Evolutionary conservation across 1,140 invertebrate genomes (phyloP).

Genomic region (Drosophila nikananu): DNA sequence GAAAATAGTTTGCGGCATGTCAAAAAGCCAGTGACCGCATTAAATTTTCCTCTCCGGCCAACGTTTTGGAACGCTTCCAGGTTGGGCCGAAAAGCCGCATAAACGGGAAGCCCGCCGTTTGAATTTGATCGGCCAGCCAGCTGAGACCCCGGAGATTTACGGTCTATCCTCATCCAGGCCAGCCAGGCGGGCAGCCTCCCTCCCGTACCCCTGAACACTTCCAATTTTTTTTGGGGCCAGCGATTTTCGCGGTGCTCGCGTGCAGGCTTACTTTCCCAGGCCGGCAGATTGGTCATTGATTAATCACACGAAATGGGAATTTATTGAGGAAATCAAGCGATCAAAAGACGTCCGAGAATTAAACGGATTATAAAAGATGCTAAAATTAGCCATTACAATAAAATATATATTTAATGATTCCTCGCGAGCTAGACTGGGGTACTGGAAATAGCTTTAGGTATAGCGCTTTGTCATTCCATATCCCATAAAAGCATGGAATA

Average conservation of each 20-base stretch:
- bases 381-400: slow-evolving; percentile 44
- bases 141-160: slow-evolving; percentile 51
- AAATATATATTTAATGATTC: slow-evolving; percentile 1
- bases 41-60: slow-evolving; percentile 58
- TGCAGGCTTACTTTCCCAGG: slow-evolving; percentile 19
- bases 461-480: neutral
- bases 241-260: slow-evolving; percentile 9
- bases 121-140: slow-evolving; percentile 40
- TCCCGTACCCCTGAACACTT: slow-evolving; percentile 10
- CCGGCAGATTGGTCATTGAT: slow-evolving; percentile 36
- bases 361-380: slow-evolving; percentile 14
- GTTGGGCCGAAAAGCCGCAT: slow-evolving; percentile 24
- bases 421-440: neutral
- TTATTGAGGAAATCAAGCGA: slow-evolving; percentile 47
- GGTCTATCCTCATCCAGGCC: slow-evolving; percentile 15
- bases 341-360: slow-evolving; percentile 33
- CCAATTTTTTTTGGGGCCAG: neutral
- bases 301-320: slow-evolving; percentile 49
- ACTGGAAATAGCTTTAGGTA: slow-evolving; percentile 1
- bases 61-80: slow-evolving; percentile 74
- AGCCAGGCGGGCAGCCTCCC: neutral
- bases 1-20: slow-evolving; percentile 74
- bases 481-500: neutral
- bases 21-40: slow-evolving; percentile 79
- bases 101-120: slow-evolving; percentile 22